These are phyloP conservation scores for Ceramica pisi DNA, from an alignment of 2,888 invertebrate genomes.

Conservation along the genomic window DNA sequence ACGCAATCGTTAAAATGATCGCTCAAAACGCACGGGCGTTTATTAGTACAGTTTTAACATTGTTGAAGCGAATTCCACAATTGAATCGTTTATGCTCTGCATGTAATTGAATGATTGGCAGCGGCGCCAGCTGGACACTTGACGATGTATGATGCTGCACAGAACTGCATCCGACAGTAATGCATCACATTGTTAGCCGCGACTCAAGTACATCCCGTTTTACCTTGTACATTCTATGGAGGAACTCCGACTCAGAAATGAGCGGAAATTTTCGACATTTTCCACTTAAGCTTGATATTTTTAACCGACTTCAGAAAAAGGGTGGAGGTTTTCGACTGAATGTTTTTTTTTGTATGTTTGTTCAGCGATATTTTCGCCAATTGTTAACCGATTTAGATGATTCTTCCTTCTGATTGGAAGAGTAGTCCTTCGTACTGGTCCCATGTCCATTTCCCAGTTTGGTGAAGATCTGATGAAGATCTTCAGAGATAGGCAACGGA, in stretches of 20 bases:
- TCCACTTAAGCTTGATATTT: neutral
- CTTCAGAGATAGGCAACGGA: no score
- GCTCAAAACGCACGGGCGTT: constrained; percentile 61
- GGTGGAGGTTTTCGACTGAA: no score
- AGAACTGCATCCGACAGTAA: constrained; percentile 79
- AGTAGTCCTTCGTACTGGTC: no score
- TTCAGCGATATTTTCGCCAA: no score
- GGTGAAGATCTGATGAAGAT: no score
- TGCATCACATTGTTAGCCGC: constrained; percentile 76
- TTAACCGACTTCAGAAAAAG: no score
- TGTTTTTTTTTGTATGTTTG: no score
- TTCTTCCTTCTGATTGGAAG: no score
- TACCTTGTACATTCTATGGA: constrained; percentile 27
- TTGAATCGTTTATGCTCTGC: constrained; percentile 74
- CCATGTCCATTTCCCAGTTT: no score
- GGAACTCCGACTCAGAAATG: constrained; percentile 20
- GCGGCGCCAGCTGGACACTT: constrained; percentile 85
- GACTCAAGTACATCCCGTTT: constrained; percentile 68
- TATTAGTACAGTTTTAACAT: constrained; percentile 68
- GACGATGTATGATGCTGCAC: constrained; percentile 79
- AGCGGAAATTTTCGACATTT: neutral
- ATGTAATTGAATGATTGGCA: constrained; percentile 86
- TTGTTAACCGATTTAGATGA: no score
- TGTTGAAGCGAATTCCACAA: constrained; percentile 76
- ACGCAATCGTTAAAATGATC: constrained; percentile 50